Conservation (phyloP, 2,888 invertebrate genomes). For the Lymantria monacha region DNA sequence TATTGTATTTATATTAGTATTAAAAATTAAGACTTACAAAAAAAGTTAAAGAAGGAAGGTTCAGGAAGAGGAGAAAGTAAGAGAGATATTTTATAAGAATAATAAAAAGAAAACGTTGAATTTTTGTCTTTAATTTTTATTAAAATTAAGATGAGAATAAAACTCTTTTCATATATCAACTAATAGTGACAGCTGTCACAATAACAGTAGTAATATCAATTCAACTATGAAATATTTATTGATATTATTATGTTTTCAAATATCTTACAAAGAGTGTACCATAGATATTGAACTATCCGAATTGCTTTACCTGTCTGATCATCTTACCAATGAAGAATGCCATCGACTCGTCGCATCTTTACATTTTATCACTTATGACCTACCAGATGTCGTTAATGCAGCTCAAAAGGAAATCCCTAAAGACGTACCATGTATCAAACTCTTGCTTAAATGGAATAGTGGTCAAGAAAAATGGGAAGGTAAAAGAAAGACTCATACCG, state of each 20-base stretch:
- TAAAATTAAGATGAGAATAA: too few species aligned
- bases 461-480: conserved; percentile 66
- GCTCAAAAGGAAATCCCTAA: conserved; percentile 68
- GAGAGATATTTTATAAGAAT: too few species aligned
- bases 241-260: conserved; percentile 36
- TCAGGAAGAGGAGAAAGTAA: too few species aligned
- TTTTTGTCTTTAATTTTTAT: too few species aligned
- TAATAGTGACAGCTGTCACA: background rate
- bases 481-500: conserved; percentile 79
- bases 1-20: too few species aligned
- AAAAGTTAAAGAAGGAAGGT: too few species aligned
- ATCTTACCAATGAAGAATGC: conserved; percentile 81
- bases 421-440: conserved; percentile 78
- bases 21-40: too few species aligned
- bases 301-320: conserved; percentile 77
- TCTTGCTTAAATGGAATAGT: conserved; percentile 82
- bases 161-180: too few species aligned
- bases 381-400: conserved; percentile 34
- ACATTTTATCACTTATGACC: conserved; percentile 63
- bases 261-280: conserved; percentile 39
- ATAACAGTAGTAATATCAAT: conserved; percentile 1
- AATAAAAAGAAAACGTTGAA: too few species aligned
- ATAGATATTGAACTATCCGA: conserved; percentile 53
- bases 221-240: conserved; percentile 31
- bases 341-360: conserved; percentile 80